Evolutionary conservation across 2,888 invertebrate genomes (phyloP), one percentile per base, ranked within the genome.

Genomic region (Luffia ferchaultella): DNA sequence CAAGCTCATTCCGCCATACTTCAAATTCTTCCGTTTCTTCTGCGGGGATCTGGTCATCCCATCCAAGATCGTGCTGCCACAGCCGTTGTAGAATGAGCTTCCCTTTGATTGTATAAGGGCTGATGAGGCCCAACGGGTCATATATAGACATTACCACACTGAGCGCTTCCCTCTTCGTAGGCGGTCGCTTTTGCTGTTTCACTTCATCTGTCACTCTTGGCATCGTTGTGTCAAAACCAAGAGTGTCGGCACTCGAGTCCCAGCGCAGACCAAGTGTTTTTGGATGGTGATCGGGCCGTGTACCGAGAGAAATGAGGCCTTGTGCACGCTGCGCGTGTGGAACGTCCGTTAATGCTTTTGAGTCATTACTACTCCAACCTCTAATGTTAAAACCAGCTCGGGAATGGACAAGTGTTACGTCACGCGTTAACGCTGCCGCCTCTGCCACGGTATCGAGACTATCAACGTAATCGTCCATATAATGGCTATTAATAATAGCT

Each of bases 21-120:
- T 2, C 12, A 17, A 20, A 48, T 2, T 2, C 16, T 17, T 12
- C 16, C 15, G 18, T n/a, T n/a, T 18, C 12, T 3, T 20, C 20
- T 2, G 18, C 20, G 16, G 19, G 12, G 1, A 48, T n/a, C 42
- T 18, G 15, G 16, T 48, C 18, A 18, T 48, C 48, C 41, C 48
- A 48, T 2, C 18, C 44, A 16, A 20, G 18, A 15, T 9, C 30
- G 12, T 5, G 1, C 18, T 20, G 2, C 44, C 44, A 49, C 16
- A 20, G 15, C 1, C 19, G 17, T 16, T 49, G 49, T 3, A 49
- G 20, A 17, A 49, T n/a, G 7, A 44, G 18, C 20, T 49, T 49
- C 5, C 20, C 49, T 17, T 2, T 16, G 2, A 43, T 49, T 2
- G 45, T 30, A 15, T 20, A 16, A 30, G 30, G 12, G 12, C 30